Base-by-base conservation (phyloP, 2,888 invertebrate species). In the Atethmia centrago region DNA sequence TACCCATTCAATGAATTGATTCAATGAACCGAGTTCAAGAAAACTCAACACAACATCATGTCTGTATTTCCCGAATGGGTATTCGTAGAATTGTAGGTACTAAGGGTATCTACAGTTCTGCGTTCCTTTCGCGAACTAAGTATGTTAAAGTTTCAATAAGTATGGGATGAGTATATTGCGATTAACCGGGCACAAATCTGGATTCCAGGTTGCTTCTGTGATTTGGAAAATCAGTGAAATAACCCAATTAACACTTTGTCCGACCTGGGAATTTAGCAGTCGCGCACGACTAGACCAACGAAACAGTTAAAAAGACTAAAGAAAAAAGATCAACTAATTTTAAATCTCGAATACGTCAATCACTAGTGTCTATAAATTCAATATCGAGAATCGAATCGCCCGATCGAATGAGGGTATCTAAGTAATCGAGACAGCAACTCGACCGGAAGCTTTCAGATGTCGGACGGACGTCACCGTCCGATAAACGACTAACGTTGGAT, bases 381-480 rank as follows among this genome's bases (percentile, higher is more conserved):
- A 69, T 82, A 83, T 79, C 74, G 36, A 78, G 77, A 80, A 84
- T 82, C 82, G 79, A 87, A 83, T 86, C 82, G 73, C 55, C 36
- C 69, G 66, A 80, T 82, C 73, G 75, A 70, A 76, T 87, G 86
- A 87, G 85, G 85, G 86, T 89, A 88, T 91, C 90, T 80, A 80
- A 21, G 51, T 31, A 31, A 91, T 90, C 89, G 85, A 80, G 85
- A 83, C 80, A 62, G 79, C 82, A 77, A 89, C 85, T 84, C 82
- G 80, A 83, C 78, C 92, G 92, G 93, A 93, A 90, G 89, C 91
- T 87, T 91, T 91, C 90, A 68, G 74, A 79, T 87, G 91, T 91
- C 88, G 79, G 76, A 84, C 84, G 75, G 84, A 80, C 79, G 59
- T 70, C 77, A 83, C 76, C 78, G 76, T 83, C 83, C 82, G 85